Evolutionary conservation across 1,140 invertebrate species (phyloP).

Genomic region (Diploscapter pachys): DNA sequence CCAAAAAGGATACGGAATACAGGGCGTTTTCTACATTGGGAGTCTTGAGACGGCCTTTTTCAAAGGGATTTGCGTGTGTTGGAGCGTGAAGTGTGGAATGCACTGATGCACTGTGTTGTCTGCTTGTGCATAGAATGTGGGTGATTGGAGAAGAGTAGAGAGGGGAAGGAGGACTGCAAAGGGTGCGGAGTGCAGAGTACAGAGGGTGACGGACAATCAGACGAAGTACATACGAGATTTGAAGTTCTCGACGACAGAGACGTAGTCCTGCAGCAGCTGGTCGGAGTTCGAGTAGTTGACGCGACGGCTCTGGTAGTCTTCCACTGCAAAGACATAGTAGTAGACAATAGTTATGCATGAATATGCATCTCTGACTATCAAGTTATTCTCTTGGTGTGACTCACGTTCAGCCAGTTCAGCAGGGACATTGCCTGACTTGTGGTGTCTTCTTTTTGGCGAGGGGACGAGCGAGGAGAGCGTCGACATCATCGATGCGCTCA

Average conservation of each 20-base stretch:
- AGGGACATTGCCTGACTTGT: background rate
- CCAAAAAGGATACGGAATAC: too few relatives aligned
- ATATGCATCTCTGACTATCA: background rate
- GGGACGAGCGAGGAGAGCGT: slow-evolving; percentile 13
- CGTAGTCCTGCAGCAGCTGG: slow-evolving; percentile 34
- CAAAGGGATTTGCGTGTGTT: too few relatives aligned
- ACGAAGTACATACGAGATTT: slow-evolving; percentile 44
- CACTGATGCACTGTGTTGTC: too few relatives aligned
- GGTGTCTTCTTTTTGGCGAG: background rate
- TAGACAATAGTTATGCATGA: background rate
- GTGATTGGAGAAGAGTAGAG: background rate
- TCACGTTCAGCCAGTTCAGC: background rate
- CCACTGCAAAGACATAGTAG: background rate
- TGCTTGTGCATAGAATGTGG: too few relatives aligned
- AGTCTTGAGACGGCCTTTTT: too few relatives aligned
- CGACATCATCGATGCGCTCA: slow-evolving; percentile 1
- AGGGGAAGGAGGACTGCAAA: background rate
- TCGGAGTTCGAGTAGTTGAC: slow-evolving; percentile 31
- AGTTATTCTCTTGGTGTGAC: background rate
- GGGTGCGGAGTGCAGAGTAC: slow-evolving; percentile 7
- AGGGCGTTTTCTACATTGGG: too few relatives aligned
- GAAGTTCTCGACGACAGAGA: slow-evolving; percentile 40
- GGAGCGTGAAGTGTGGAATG: too few relatives aligned
- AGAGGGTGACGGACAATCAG: slow-evolving; percentile 19
- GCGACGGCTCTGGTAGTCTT: background rate